These are phyloP conservation scores for Scleropages formosus DNA, from an alignment of 2,797 vertebrate species.

Conservation along the genomic window DNA sequence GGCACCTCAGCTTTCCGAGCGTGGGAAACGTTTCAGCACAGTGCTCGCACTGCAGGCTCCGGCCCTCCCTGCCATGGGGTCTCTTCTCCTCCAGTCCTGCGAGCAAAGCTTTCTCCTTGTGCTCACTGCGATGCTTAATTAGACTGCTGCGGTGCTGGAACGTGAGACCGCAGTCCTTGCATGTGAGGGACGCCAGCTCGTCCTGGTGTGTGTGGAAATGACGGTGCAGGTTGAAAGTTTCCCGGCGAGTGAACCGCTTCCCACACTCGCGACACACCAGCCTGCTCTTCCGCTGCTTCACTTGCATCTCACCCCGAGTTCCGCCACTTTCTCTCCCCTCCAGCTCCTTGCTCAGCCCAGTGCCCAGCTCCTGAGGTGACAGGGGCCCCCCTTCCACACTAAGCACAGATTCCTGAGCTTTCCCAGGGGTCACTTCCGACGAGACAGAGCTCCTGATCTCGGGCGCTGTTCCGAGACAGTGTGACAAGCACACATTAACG, in stretches of 20 bases:
- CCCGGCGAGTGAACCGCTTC: slow-evolving; percentile 66
- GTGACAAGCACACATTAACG: not conserved
- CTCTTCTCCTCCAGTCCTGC: slow-evolving; percentile 14
- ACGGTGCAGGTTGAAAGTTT: slow-evolving; percentile 75
- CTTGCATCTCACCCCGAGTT: slow-evolving; percentile 16
- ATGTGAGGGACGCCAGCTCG: slow-evolving; percentile 69
- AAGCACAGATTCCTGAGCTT: slow-evolving; percentile 26
- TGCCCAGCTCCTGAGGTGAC: slow-evolving; percentile 1
- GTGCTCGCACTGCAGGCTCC: slow-evolving; percentile 58
- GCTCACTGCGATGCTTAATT: slow-evolving; percentile 71
- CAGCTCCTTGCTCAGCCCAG: slow-evolving; percentile 12
- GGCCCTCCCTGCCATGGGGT: slow-evolving; percentile 34
- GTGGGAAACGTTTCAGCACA: slow-evolving; percentile 59
- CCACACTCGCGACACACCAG: slow-evolving; percentile 72
- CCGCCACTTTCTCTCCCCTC: not conserved
- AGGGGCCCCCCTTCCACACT: slow-evolving; percentile 21
- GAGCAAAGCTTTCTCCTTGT: slow-evolving; percentile 53
- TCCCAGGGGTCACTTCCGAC: slow-evolving; percentile 31
- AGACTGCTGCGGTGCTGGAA: slow-evolving; percentile 75
- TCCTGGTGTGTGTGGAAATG: slow-evolving; percentile 73
- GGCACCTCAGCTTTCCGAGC: slow-evolving; percentile 58
- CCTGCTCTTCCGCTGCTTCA: slow-evolving; percentile 53
- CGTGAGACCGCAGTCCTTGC: slow-evolving; percentile 73
- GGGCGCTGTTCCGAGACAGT: slow-evolving; percentile 44
- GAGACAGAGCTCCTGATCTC: slow-evolving; percentile 7